Conservation (phyloP, 2,888 invertebrate species). For the Rotaria socialis region DNA sequence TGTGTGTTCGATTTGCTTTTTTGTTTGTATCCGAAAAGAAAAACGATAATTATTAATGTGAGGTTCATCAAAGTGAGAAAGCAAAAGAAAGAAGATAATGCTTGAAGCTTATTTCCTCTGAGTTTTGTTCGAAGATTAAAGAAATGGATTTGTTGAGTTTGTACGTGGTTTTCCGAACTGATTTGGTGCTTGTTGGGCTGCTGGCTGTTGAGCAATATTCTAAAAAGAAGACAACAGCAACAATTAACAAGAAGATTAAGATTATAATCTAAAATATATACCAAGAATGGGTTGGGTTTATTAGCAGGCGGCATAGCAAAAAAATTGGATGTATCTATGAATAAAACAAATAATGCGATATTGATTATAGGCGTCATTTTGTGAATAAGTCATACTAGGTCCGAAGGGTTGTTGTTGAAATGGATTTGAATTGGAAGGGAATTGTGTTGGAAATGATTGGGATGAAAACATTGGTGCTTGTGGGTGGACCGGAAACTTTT, state of each 20-base stretch:
- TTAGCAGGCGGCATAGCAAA: neutral
- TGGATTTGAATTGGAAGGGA: neutral
- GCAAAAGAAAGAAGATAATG: neutral
- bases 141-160: constrained; percentile 30
- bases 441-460: constrained; percentile 1
- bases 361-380: neutral
- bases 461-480: neutral
- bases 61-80: constrained; percentile 4
- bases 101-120: neutral
- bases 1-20: neutral
- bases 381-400: too few relatives aligned
- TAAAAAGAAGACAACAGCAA: neutral
- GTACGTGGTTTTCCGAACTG: constrained; percentile 12
- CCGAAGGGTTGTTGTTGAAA: neutral
- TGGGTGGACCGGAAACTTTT: neutral
- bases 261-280: neutral
- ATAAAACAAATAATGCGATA: neutral
- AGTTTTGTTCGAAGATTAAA: constrained; percentile 8
- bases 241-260: neutral
- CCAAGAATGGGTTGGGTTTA: neutral
- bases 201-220: constrained; percentile 30
- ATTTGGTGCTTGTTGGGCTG: neutral
- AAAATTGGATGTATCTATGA: neutral
- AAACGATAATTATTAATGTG: neutral
- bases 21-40: neutral